Evolutionary conservation across 2,113 vertebrate genomes (phyloP).

Genomic region (Colaptes auratus): DNA sequence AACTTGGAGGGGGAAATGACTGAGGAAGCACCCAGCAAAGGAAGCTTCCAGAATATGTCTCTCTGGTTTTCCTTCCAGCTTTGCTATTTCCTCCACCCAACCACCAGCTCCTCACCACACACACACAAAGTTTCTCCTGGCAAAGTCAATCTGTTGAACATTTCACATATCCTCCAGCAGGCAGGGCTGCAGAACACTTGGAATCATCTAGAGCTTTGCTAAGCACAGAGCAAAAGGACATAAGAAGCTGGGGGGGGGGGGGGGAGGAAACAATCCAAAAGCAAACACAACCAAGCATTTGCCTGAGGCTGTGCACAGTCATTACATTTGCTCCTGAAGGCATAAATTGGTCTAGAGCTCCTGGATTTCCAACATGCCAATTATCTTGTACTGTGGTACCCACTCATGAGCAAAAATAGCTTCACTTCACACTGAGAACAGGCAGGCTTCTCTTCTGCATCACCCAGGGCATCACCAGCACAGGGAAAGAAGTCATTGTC

Average conservation of each 20-base stretch:
- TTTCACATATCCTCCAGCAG: neutral
- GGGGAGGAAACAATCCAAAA: neutral
- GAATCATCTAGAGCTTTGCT: neutral
- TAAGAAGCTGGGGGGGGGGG: neutral
- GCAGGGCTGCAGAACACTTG: neutral
- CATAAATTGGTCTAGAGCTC: neutral
- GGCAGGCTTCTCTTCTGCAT: neutral
- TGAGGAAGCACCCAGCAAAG: slow-evolving; percentile 41
- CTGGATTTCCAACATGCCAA: neutral
- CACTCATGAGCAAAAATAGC: neutral
- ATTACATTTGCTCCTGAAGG: neutral
- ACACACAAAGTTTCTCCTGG: neutral
- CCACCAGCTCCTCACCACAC: neutral
- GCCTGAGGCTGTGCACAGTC: neutral
- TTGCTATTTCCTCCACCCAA: slow-evolving; percentile 47
- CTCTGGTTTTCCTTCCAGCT: slow-evolving; percentile 46
- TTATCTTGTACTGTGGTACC: neutral
- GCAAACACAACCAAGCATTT: neutral
- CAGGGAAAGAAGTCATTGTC: no score
- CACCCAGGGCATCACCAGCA: no score
- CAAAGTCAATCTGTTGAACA: slow-evolving; percentile 2
- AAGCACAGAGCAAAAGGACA: neutral
- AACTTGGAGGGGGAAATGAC: slow-evolving; percentile 6
- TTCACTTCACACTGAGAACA: neutral
- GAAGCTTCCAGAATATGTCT: slow-evolving; percentile 24